Percentiles rank a stretch among this genome's conserved stretches.
These are phyloP conservation scores for Phodopus roborovskii DNA, from an alignment of 2,113 vertebrate genomes.

Conservation along the genomic window DNA sequence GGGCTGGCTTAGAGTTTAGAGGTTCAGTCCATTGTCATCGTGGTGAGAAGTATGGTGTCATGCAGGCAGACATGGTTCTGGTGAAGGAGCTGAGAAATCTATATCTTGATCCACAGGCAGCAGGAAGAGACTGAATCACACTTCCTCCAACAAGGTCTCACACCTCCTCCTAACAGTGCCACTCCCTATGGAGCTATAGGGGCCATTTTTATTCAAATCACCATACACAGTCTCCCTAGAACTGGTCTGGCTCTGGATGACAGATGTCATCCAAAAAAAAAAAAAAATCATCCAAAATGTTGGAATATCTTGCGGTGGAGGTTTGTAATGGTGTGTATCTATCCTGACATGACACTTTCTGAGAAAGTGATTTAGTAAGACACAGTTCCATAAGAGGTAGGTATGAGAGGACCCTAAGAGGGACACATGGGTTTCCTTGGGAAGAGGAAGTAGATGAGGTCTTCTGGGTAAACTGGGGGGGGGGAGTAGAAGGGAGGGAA, in stretches of 20 bases:
- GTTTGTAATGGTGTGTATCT: not conserved
- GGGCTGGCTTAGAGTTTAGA: not conserved
- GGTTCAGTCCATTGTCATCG: not conserved
- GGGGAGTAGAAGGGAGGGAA: no score
- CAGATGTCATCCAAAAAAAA: not conserved
- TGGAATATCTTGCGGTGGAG: not conserved
- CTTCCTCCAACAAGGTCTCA: not conserved
- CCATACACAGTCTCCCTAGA: not conserved
- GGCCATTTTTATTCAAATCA: not conserved
- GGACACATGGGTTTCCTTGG: no score
- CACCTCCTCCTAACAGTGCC: not conserved
- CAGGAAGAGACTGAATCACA: not conserved
- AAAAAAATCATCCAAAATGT: not conserved
- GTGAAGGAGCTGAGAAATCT: not conserved
- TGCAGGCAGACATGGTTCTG: not conserved
- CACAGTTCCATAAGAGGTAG: not conserved
- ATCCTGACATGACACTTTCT: not conserved
- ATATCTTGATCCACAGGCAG: not conserved
- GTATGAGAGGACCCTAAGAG: no score
- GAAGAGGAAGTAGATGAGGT: no score
- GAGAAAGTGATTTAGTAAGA: constrained; percentile 17
- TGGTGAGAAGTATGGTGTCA: not conserved
- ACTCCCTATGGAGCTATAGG: not conserved
- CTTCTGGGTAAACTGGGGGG: no score
- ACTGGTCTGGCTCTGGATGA: not conserved